These are phyloP conservation scores for Magallana ariakensis DNA, from an alignment of 1,140 invertebrate species.

Conservation along the genomic window DNA sequence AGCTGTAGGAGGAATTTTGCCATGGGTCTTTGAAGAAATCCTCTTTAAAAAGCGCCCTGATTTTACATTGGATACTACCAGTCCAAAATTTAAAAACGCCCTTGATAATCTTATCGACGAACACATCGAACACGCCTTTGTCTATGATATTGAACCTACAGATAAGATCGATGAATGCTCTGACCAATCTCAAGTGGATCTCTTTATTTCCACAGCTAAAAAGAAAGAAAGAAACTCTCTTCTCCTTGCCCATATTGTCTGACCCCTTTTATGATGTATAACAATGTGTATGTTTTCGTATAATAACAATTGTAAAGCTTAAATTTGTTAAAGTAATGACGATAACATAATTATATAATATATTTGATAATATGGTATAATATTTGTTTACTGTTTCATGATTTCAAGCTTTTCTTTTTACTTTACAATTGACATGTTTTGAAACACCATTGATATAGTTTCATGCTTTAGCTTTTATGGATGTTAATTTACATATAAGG, in stretches of 20 bases:
- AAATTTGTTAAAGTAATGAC: no score
- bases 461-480: no score
- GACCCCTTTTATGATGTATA: no score
- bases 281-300: no score
- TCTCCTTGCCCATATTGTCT: not conserved
- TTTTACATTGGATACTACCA: slow-evolving; percentile 55
- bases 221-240: not conserved
- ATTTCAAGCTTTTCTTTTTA: no score
- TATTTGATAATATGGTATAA: no score
- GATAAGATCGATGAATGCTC: not conserved
- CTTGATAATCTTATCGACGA: not conserved
- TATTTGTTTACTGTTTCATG: no score
- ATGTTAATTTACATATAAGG: no score
- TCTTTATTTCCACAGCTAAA: not conserved
- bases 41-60: slow-evolving; percentile 44
- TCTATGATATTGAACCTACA: not conserved
- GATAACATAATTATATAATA: no score
- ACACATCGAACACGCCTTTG: not conserved
- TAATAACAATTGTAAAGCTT: no score
- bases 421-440: no score
- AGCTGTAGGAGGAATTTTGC: slow-evolving; percentile 67
- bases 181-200: not conserved
- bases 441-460: no score
- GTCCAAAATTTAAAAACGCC: slow-evolving; percentile 62
- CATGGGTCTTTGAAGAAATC: slow-evolving; percentile 65